Evolutionary conservation across 2,113 vertebrate species (phyloP), one percentile per base, ranked within the genome.

Genomic region (Lepidothrix coronata): DNA sequence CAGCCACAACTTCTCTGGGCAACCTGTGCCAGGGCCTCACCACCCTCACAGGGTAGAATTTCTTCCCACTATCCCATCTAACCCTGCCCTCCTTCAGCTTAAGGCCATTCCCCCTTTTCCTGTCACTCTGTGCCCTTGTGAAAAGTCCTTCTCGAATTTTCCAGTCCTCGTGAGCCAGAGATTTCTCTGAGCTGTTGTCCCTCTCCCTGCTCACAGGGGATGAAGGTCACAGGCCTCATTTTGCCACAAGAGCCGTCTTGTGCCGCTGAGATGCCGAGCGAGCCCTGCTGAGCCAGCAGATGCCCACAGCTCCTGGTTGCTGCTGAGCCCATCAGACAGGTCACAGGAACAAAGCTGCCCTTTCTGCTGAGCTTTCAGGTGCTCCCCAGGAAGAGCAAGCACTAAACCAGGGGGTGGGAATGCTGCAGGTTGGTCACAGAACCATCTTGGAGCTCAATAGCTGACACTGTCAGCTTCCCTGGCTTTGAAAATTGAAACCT

Each of bases 401-500:
- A 4, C 83, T 73, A 43, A 89, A 15, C 18, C 65, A 14, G 46
- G 51, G 62, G 22, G 10, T 72, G 80, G 80, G 61, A 39, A 14
- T 12, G 77, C 77, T 77, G 72, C 65, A 78, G 68, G 15, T 1
- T 39, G 43, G 73, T 72, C 24, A 1, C 52, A 63, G 88, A 37
- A 3, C 5, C 52, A 9, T 37, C 77, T 4, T 37, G 57, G 48
- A 80, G 76, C 62, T 73, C 78, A 44, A 2, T 1, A 31, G 39
- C 66, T 93, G 92, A 74, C 31, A 13, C 73, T 3, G 91, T 80
- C 86, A 67, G 24, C 10, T 71, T 87, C 58, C 66, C 52, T 25
- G 65, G 73, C 90, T 96, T 92, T 94, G 92, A 88, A 84, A 91
- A 93, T 28, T n/a, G 93, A 94, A 88, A 83, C 92, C 71, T 72